Conservation (phyloP, 2,888 invertebrate species). For the Oscheius onirici region DNA sequence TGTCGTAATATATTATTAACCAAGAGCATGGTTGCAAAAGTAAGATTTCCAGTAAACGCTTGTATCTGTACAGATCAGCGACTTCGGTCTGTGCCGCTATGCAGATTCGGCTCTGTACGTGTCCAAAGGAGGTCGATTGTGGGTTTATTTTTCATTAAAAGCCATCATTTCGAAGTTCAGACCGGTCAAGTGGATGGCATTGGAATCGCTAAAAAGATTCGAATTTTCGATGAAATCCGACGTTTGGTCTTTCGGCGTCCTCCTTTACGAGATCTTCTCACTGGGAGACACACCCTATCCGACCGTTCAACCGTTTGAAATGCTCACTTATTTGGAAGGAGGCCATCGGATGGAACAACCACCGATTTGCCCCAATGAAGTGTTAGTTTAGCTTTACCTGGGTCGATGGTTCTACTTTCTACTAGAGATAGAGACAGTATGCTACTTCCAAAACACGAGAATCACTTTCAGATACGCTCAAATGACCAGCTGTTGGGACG, state of each 20-base stretch:
- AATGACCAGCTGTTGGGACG: conserved; percentile 52
- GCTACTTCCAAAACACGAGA: no score
- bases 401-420: no score
- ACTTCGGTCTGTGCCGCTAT: conserved; percentile 63
- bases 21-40: conserved; percentile 58
- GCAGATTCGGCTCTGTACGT: conserved; percentile 60
- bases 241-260: conserved; percentile 63
- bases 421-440: background rate
- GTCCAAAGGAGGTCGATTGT: conserved; percentile 59
- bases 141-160: no score
- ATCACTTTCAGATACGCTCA: conserved; percentile 49
- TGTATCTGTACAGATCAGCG: conserved; percentile 50
- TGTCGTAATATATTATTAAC: conserved; percentile 60
- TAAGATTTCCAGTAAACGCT: conserved; percentile 21
- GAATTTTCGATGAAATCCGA: conserved; percentile 60
- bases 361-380: conserved; percentile 55
- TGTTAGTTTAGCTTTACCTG: conserved; percentile 37
- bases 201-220: conserved; percentile 59
- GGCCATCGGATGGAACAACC: conserved; percentile 55
- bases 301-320: conserved; percentile 57
- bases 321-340: conserved; percentile 51
- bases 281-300: conserved; percentile 60
- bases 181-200: conserved; percentile 66
- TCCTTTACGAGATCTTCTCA: conserved; percentile 61
- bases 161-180: no score